A percentile compares a stretch with the other conserved stretches of the same genome.
Evolutionary conservation across 2,888 invertebrate species (phyloP).

Genomic region (Malthinus flaveolus): DNA sequence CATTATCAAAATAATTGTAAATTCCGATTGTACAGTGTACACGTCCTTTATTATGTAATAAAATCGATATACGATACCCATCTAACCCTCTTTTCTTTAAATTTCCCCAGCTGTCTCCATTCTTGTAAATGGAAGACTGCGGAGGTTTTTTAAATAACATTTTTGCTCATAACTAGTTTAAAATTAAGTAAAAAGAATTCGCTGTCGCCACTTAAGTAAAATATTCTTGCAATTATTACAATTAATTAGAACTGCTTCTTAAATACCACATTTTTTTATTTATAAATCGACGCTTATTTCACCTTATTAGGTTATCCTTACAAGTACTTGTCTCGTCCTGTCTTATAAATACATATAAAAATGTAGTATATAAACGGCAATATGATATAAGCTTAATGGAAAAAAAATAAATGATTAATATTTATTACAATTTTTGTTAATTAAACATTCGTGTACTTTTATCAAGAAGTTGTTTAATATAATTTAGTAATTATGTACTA

Average conservation of each 20-base stretch:
- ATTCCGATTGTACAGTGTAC: no score
- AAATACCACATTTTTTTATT: slow-evolving; percentile 7
- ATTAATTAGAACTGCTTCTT: slow-evolving; percentile 8
- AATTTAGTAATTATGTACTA: no score
- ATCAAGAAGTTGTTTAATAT: no score
- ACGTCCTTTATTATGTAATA: no score
- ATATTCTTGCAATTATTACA: slow-evolving; percentile 8
- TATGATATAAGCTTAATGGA: slow-evolving; percentile 3
- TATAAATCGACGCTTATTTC: slow-evolving; percentile 4
- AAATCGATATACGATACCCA: no score
- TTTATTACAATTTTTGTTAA: slow-evolving; percentile 1
- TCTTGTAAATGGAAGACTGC: no score
- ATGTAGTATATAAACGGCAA: slow-evolving; percentile 6
- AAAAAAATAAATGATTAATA: slow-evolving; percentile 2
- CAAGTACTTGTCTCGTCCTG: slow-evolving; percentile 7
- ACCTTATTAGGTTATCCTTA: slow-evolving; percentile 6
- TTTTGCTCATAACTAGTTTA: slow-evolving; percentile 1
- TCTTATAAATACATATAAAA: slow-evolving; percentile 6
- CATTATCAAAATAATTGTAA: no score
- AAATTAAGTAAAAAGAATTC: slow-evolving; percentile 1
- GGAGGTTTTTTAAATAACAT: not conserved
- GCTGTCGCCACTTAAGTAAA: slow-evolving; percentile 7
- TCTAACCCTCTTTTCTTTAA: no score
- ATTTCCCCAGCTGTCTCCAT: no score
- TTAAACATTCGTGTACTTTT: slow-evolving; percentile 1